Evolutionary conservation across 2,888 invertebrate species (phyloP).

Genomic region (Didymodactylos carnosus): DNA sequence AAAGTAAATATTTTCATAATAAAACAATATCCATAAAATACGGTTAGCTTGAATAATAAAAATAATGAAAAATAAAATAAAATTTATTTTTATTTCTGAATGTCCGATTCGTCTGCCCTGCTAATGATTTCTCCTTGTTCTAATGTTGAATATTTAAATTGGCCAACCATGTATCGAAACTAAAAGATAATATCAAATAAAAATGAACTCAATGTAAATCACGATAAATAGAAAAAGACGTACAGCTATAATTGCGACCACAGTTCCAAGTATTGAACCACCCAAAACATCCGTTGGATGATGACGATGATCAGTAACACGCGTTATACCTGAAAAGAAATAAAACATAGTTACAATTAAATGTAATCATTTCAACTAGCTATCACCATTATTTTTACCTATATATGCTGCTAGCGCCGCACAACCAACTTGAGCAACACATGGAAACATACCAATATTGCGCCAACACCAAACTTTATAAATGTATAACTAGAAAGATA

Average conservation of each 20-base stretch:
- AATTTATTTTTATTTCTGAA: too few species aligned
- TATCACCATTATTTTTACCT: too few species aligned
- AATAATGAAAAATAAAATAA: too few species aligned
- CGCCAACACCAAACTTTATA: constrained; percentile 3
- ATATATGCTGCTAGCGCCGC: constrained; percentile 19
- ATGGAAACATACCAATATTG: constrained; percentile 3
- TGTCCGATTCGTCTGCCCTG: too few species aligned
- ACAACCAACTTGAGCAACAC: neutral
- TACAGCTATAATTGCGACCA: constrained; percentile 28
- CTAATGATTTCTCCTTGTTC: too few species aligned
- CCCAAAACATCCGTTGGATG: constrained; percentile 88
- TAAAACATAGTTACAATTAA: neutral
- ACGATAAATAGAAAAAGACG: neutral
- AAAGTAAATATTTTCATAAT: too few species aligned
- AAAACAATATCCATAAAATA: too few species aligned
- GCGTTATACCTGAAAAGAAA: constrained; percentile 36
- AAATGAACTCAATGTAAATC: too few species aligned
- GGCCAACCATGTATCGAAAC: neutral
- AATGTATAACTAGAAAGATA: neutral
- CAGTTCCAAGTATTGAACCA: constrained; percentile 43
- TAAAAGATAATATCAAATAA: neutral
- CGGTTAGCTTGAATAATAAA: too few species aligned
- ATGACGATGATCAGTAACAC: constrained; percentile 86
- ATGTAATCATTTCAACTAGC: constrained; percentile 34
- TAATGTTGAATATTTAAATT: neutral